Evolutionary conservation across 2,888 invertebrate genomes (phyloP).

Genomic region (Ischnus inquisitorius): DNA sequence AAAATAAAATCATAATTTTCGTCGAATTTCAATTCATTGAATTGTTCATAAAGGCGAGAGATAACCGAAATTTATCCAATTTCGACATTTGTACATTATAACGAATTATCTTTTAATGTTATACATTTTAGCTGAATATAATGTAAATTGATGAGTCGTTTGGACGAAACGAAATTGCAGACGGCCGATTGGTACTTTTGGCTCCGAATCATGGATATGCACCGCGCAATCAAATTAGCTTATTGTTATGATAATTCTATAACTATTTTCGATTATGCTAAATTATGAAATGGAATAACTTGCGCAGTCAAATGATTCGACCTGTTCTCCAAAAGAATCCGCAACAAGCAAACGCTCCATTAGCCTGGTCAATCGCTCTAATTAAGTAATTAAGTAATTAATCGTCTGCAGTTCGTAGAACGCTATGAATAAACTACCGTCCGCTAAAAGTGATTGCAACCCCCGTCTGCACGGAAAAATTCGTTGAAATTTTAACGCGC

Average conservation of each 20-base stretch:
- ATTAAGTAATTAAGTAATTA: conserved; percentile 2
- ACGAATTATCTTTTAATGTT: not conserved
- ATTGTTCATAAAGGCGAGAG: too few species aligned
- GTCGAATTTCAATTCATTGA: too few species aligned
- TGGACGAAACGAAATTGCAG: too few species aligned
- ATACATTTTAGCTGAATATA: too few species aligned
- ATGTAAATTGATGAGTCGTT: too few species aligned
- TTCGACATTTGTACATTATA: not conserved
- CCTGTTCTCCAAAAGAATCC: not conserved
- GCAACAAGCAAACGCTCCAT: not conserved
- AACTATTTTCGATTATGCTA: not conserved
- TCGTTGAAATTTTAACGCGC: not conserved
- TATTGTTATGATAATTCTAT: not conserved
- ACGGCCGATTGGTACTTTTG: too few species aligned
- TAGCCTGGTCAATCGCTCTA: conserved; percentile 3
- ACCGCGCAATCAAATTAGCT: not conserved
- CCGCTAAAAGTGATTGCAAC: not conserved
- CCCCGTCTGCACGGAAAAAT: not conserved
- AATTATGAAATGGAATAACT: not conserved
- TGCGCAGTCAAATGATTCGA: not conserved
- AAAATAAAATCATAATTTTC: too few species aligned
- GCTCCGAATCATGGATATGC: not conserved
- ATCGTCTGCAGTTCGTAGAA: not conserved
- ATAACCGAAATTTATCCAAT: too few species aligned
- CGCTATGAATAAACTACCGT: not conserved